Evolutionary conservation across 2,797 vertebrate species (phyloP), one percentile per base, ranked within the genome.

Genomic region (Rhinella marina): DNA sequence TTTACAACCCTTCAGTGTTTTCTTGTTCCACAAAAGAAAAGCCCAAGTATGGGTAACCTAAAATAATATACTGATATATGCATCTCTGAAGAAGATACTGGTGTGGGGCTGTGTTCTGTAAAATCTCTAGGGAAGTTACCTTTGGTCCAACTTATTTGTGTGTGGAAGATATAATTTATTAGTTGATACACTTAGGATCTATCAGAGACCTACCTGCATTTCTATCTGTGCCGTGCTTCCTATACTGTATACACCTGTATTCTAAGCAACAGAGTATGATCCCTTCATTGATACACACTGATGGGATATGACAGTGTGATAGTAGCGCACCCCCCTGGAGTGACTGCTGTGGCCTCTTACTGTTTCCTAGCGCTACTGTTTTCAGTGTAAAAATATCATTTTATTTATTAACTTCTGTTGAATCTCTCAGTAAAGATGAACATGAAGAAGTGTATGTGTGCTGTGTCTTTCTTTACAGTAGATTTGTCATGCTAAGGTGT

Each of bases 331-430:
- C 41, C 23, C 0, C 0, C 62, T 0, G 0, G 7, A 7, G 25
- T 86, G 78, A 57, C 81, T 48, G 62, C 56, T 57, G 48, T 81
- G 77, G 41, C 56, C 52, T 66, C 61, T 48, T 82, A 59, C 76
- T 72, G 7, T 52, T 62, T 76, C 32, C 77, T 70, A 32, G 78
- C 73, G 73, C 32, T 12, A 76, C 50, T 86, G 50, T 86, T 82
- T 70, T 70, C 48, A 89, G 7, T 86, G 72, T 75, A 76, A 41
- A 7, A 61, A 27, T 81, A 64, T 62, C 32, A 23, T 72, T 72
- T 59, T 89, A 89, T 89, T 89, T 89, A 89, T 89, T 86, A 83
- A 17, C 76, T 32, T 61, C 76, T 83, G 79, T 27, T 25, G 13
- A 64, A 17, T 59, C 23, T 79, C 12, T 84, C 21, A 85, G 76